Base-by-base conservation (phyloP, 2,113 vertebrate genomes). In the Syrmaticus mikado region DNA sequence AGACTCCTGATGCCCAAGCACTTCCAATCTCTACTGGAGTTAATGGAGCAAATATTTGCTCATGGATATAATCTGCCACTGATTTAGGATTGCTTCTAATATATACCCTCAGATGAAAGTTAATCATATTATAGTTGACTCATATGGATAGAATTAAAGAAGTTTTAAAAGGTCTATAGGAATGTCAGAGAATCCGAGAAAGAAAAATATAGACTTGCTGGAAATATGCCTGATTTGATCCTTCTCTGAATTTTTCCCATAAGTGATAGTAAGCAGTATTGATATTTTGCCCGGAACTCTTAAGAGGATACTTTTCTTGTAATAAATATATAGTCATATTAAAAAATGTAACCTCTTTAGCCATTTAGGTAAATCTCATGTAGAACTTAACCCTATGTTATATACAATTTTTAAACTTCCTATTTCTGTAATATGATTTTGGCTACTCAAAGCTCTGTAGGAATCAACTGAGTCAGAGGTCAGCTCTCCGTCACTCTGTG, bases 1-100 rank as follows among this genome's bases (percentile, higher is more conserved):
- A 50, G 64, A 46, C 17, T 85, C 20, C 11, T 46, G 72, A 74
- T 89, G 64, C 19, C 22, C 25, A 38, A 79, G 50, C 25, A 80
- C 75, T 46, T 89, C 62, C 38, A 82, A 4, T 80, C 30, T 1
- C 11, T 87, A 80, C 25, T 30, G 53, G 32, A 96, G 60, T 77
- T 92, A 96, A 92, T 87, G 84, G 72, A 95, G 82, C 91, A 96
- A 96, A 96, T 94, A 95, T 96, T 94, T 95, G 89, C 79, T 77
- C 34, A 61, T 46, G 57, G 52, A 71, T 85, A 34, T 43, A 93
- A 85, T 85, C 72, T 80, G 41, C 43, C 11, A 40, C 50, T 67
- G 82, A 67, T 79, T 89, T 74, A 57, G 74, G 43, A 46, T 45
- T 86, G 66, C 45, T 93, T 82, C 41, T 82, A 43, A n/a, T 87